phyloP scores from a whole-genome alignment of 2,113 vertebrate species.

The Galeopterus variegatus region DNA sequence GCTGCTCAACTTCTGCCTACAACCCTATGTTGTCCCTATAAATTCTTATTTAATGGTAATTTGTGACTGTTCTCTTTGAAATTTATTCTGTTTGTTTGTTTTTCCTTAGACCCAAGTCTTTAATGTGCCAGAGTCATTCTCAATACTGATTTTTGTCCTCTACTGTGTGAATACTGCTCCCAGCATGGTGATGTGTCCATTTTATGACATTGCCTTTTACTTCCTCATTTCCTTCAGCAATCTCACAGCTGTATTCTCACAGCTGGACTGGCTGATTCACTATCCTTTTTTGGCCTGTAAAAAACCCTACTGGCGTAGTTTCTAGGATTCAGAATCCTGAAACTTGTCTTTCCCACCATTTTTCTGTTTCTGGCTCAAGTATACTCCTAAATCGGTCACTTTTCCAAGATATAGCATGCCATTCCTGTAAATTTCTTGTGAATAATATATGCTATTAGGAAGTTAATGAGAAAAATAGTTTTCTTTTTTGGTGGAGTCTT shows the following conservation, averaged over 20 bases:
- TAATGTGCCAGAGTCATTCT: not conserved
- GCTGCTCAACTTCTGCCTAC: not conserved
- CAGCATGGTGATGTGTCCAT: not conserved
- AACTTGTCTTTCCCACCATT: conserved; percentile 68
- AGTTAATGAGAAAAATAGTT: conserved; percentile 73
- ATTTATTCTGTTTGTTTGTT: not conserved
- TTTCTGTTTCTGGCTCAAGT: conserved; percentile 56
- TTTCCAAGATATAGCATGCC: conserved; percentile 50
- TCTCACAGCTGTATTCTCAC: conserved; percentile 76
- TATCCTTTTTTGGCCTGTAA: conserved; percentile 50
- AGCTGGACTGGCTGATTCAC: conserved; percentile 66
- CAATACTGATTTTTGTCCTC: not conserved
- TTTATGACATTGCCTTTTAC: not conserved
- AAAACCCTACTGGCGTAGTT: conserved; percentile 63
- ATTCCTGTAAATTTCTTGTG: conserved; percentile 56
- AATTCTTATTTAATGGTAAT: not conserved
- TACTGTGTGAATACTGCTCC: not conserved
- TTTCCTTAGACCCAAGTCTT: not conserved
- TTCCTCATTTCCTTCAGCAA: not conserved
- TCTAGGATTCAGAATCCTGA: conserved; percentile 34
- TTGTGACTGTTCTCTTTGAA: not conserved
- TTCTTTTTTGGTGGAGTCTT: conserved; percentile 63
- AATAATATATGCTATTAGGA: conserved; percentile 56
- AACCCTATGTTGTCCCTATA: not conserved
- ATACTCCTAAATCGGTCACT: conserved; percentile 21